Evolutionary conservation across 2,888 invertebrate genomes (phyloP), one percentile per base, ranked within the genome.

Genomic region (Synergus laeviventris): DNA sequence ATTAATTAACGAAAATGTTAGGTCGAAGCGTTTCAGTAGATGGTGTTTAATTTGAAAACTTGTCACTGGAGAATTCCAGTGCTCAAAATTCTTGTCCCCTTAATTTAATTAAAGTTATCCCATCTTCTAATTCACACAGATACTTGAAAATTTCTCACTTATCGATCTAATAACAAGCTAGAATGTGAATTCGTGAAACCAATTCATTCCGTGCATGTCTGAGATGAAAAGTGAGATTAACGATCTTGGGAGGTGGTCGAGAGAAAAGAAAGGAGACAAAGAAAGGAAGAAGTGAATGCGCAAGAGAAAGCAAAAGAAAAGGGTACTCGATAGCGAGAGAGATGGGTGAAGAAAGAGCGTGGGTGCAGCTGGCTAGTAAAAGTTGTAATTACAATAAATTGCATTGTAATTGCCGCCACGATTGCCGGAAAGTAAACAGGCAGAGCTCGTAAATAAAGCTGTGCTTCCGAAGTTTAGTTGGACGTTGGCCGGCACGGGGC

Each of bases 361-460:
- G 39, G 59, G 60, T 49, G 70, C 70, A 70, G 70, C 21, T 11
- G 79, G 81, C 82, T 81, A 82, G 84, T 83, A 84, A 86, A 86
- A 86, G 78, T 85, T 86, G 86, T 85, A 88, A 88, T 89, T 87
- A 86, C 85, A 84, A 87, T 87, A 89, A 88, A 87, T 88, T 84
- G 87, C 85, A 83, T 81, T 85, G 86, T 82, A 84, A 85, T 84
- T 84, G 83, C 86, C 81, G 81, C 75, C 78, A 85, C 84, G 85
- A 86, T 87, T 87, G 85, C 84, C 82, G 82, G 77, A 75, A 80
- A 83, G 83, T 82, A 84, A 85, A 86, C 83, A 86, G 81, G 78
- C 76, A 76, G 24, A 62, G 78, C 81, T 84, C 86, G 87, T 88
- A 88, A 88, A 87, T 86, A 86, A 87, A 86, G 84, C 80, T 75